Conservation (phyloP, 2,797 vertebrate species). For the Peromyscus eremicus region DNA sequence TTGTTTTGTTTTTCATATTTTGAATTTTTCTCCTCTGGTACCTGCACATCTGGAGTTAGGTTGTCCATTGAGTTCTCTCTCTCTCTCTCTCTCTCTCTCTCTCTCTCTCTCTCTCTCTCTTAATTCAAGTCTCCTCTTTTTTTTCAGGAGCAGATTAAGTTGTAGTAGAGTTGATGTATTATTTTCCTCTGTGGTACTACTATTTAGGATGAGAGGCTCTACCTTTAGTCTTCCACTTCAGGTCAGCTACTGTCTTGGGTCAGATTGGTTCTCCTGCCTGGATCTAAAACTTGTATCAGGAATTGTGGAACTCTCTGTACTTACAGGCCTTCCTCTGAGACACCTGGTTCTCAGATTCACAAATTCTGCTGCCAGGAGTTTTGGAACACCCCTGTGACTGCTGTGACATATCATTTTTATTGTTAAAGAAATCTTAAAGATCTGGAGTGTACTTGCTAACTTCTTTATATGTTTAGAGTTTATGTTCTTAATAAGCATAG, state of each 20-base stretch:
- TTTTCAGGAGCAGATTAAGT: background rate
- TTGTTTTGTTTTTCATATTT: background rate
- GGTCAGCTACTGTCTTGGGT: background rate
- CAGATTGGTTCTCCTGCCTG: background rate
- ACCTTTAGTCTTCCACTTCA: background rate
- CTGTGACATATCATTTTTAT: background rate
- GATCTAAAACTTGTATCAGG: background rate
- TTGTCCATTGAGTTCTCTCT: background rate
- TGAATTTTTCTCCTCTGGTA: background rate
- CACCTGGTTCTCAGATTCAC: background rate
- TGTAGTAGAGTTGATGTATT: background rate
- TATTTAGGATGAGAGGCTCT: background rate
- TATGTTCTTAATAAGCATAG: background rate
- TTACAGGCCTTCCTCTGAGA: background rate
- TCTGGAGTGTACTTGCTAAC: background rate
- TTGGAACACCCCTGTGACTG: background rate
- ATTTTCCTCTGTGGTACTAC: background rate
- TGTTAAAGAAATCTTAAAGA: background rate
- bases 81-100: background rate
- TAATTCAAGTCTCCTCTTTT: background rate
- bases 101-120: background rate
- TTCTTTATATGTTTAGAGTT: background rate
- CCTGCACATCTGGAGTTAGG: background rate
- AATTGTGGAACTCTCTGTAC: background rate
- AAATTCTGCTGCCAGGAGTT: background rate